Base-by-base conservation (phyloP, 2,113 vertebrate species). In the Salminus brasiliensis region DNA sequence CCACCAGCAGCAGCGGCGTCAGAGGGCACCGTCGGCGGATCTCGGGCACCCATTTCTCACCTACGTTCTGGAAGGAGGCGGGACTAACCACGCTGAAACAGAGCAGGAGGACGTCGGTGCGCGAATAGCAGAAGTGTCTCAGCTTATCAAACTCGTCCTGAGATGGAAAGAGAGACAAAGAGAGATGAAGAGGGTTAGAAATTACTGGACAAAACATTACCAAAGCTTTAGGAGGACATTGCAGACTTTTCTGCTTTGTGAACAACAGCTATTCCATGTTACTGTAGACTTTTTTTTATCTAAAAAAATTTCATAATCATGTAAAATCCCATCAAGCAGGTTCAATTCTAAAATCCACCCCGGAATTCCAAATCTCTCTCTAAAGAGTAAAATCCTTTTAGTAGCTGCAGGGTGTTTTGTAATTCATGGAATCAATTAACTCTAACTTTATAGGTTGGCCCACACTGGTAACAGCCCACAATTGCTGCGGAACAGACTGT, bases 51-150 rank as follows among this genome's bases (percentile, higher is more conserved):
- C 95, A 95, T 81, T 94, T 94, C 83, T 94, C 94, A 72, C 89
- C 90, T 53, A 95, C 90, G 39, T 95, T 96, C 59, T 94, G 93
- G 84, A 95, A 95, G 78, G 95, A 96, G 2, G 93, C 91, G 0
- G 95, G 95, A 81, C 93, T 93, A 66, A 96, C 94, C 75, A 96
- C 95, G 2, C 94, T 95, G 88, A 96, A 96, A 90, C 95, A 96
- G 27, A 95, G 93, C 70, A 96, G 92, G 78, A 95, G 59, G 53
- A 93, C 90, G 5, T 95, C 95, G 0, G 95, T 92, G 32, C 93
- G 92, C 0, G 90, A 90, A 89, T 95, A 96, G 90, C 94, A 95
- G 89, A 95, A 94, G 84, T 93, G 95, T 9, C 95, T 93, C 23
- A 96, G 91, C 81, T 93, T 93, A 86, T 96, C 95, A 0, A 95